Base-by-base conservation (phyloP, 2,888 invertebrate species). In the Noctua pronuba region DNA sequence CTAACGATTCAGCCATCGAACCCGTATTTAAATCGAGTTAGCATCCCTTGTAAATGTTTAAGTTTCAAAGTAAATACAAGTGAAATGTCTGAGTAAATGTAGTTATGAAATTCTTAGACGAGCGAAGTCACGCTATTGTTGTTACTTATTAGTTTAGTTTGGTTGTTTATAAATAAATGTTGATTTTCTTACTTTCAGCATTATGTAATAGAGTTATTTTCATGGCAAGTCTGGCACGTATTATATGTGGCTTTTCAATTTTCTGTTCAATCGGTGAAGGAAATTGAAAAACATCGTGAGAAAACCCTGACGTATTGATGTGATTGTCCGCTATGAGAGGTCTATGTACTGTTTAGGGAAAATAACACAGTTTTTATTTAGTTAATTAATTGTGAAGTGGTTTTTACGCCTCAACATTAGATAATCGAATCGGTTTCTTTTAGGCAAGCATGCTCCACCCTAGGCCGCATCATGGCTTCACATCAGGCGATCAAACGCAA, bases 21-120 rank as follows among this genome's bases (percentile, higher is more conserved):
- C 46, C 72, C 72, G 68, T 75, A 82, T 88, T 85, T 84, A 80
- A 87, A 87, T 74, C 73, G 78, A 74, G 84, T 78, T 79, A 70
- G 55, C 35, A 60, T 69, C 75, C 55, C 64, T 55, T 76, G 52
- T 75, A 55, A 73, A 84, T 77, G 73, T 68, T 73, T 79, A 72
- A 73, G 71, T 79, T 77, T 44, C 38, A 75, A 72, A 80, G 68
- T 86, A 77, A 85, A 77, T 52, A 68, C 67, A 44, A 86, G 86
- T 77, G 70, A 77, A 83, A 67, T 71, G 52, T 83, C 68, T 70
- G 65, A 68, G 67, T 79, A 60, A 77, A 83, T 70, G 65, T 70
- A 70, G 71, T 83, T 74, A 69, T 62, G 74, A 58, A 75, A 52
- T 82, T 74, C 73, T 62, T 65, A 77, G 68, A 41, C 2, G 41